phyloP scores from a whole-genome alignment of 2,888 invertebrate species.

The Dynastes grantii region DNA sequence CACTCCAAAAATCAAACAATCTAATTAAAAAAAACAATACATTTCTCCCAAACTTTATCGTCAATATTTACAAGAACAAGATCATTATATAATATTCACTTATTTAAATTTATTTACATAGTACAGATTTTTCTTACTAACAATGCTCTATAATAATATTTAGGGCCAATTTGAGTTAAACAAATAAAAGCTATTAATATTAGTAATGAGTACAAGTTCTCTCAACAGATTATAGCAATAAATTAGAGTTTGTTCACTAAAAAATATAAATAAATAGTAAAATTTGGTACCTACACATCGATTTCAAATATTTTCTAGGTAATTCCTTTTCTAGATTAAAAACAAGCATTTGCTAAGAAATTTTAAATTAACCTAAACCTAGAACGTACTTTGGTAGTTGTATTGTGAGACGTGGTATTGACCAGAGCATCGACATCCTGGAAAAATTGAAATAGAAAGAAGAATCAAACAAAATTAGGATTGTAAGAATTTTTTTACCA shows the following conservation, averaged over 20 bases:
- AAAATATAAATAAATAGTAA: slow-evolving; percentile 20
- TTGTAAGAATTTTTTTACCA: too few species aligned
- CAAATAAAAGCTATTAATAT: too few species aligned
- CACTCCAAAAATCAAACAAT: neutral
- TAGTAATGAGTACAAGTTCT: too few species aligned
- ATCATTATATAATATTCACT: neutral
- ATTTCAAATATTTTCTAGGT: neutral
- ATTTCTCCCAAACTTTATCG: neutral
- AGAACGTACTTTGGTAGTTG: slow-evolving; percentile 90
- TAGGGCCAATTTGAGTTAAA: too few species aligned
- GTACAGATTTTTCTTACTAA: neutral
- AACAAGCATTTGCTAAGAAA: neutral
- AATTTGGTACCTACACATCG: slow-evolving; percentile 22
- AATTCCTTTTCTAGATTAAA: neutral
- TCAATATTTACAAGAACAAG: slow-evolving; percentile 14
- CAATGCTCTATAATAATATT: too few species aligned
- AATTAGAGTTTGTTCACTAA: slow-evolving; percentile 17
- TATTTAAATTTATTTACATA: neutral
- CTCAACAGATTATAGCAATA: slow-evolving; percentile 7
- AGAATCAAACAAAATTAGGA: neutral
- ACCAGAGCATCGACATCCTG: slow-evolving; percentile 90
- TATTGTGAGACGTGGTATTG: slow-evolving; percentile 87
- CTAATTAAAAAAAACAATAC: neutral
- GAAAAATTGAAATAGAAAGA: slow-evolving; percentile 9
- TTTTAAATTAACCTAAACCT: slow-evolving; percentile 78